phyloP scores from a whole-genome alignment of 2,113 vertebrate species.

The Pangasianodon gigas region DNA sequence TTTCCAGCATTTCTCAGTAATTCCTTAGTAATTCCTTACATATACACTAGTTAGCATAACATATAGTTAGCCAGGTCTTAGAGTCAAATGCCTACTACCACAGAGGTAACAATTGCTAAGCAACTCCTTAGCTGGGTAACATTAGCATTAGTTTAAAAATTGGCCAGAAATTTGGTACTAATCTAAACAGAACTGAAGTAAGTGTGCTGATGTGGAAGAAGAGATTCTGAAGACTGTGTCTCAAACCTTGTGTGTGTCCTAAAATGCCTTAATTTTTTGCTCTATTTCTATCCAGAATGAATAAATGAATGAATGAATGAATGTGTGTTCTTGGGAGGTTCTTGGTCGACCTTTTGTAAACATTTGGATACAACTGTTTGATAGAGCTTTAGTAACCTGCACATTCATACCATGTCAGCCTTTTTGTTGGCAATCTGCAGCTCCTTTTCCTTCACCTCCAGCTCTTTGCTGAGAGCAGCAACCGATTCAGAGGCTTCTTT shows the following conservation, averaged over 20 bases:
- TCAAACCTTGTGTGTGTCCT: neutral
- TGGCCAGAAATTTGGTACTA: neutral
- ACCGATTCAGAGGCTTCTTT: constrained; percentile 94
- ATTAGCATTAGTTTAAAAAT: neutral
- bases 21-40: neutral
- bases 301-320: neutral
- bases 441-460: constrained; percentile 92
- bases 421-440: constrained; percentile 89
- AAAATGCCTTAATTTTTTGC: neutral
- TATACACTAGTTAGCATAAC: no score
- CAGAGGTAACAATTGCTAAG: neutral
- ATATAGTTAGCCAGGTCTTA: neutral
- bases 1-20: no score
- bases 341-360: neutral
- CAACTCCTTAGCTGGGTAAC: neutral
- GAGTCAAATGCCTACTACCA: neutral
- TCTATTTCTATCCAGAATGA: neutral
- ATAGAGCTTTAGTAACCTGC: neutral
- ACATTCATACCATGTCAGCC: constrained; percentile 82
- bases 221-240: neutral
- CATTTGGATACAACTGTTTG: neutral
- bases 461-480: constrained; percentile 84
- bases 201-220: neutral
- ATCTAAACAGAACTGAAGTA: neutral
- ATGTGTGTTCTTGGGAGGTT: neutral